Evolutionary conservation across 1,140 invertebrate genomes (phyloP), one percentile per base, ranked within the genome.

Genomic region (Drosophila cardini): DNA sequence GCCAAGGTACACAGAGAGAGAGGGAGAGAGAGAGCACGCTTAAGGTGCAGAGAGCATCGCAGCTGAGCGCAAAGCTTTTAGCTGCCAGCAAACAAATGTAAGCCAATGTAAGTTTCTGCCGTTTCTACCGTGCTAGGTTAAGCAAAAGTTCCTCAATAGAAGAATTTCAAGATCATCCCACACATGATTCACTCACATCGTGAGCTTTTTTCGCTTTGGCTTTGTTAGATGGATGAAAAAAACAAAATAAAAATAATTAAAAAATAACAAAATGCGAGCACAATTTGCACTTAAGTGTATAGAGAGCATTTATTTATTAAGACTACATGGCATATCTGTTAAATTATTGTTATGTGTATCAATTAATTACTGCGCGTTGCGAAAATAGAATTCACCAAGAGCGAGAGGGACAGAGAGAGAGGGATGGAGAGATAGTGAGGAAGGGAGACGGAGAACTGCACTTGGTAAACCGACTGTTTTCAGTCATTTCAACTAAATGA

Each of bases 141-240:
- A 15, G 61, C 38, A 42, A 16, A 55, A 67, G 70, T 72, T 72
- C 55, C 63, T 30, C 63, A 26, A 58, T 40, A 26, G n/a, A 45
- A 43, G n/a, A 45, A 43, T 36, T 72, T 67, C 63, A 72, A 72
- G 63, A 67, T 68, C 63, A 72, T 53, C 38, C 45, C 63, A 68
- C 38, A 65, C 38, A 50, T 72, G 69, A 65, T 65, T 65, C 69
- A 61, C 2, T 36, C 13, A 5, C 4, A 34, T 34, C 15, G 13
- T 48, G 13, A 71, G 60, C 52, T 64, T 42, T 15, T 10, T 11
- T 48, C 11, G 11, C 5, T 43, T 43, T 0, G 11, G 4, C 4
- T 26, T 2, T 26, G 21, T 26, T 26, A 26, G 5, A 26, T 26
- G 21, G 5, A 4, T 26, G 21, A 26, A 26, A 26, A 26, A 5